These are phyloP conservation scores for Sphinx pinastri DNA, from an alignment of 2,888 invertebrate species.

Conservation along the genomic window DNA sequence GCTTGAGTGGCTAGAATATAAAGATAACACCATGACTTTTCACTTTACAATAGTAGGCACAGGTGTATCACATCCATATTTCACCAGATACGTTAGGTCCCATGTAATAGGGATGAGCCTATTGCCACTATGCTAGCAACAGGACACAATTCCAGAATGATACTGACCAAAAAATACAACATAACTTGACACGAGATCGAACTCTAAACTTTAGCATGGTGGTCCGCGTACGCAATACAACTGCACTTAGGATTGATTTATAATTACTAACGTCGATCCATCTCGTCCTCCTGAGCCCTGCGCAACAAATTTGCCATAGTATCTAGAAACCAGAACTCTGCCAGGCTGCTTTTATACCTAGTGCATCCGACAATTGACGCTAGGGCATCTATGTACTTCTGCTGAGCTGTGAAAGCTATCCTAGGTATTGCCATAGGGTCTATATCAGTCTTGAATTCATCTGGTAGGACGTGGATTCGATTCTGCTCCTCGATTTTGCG, in stretches of 20 bases:
- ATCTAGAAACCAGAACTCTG: constrained; percentile 82
- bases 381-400: constrained; percentile 70
- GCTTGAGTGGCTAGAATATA: constrained; percentile 64
- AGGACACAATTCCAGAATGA: no score
- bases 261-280: constrained; percentile 60
- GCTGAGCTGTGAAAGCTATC: constrained; percentile 58
- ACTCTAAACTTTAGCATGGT: no score
- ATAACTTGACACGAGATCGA: no score
- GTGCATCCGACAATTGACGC: constrained; percentile 68
- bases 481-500: constrained; percentile 62
- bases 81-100: no score
- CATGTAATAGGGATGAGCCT: no score
- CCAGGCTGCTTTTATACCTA: constrained; percentile 66
- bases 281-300: constrained; percentile 66
- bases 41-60: no score
- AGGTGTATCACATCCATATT: no score
- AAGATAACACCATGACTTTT: constrained; percentile 28
- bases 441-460: constrained; percentile 58
- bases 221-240: no score
- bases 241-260: neutral
- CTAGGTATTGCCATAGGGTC: constrained; percentile 65
- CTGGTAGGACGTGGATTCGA: constrained; percentile 66
- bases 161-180: no score
- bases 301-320: constrained; percentile 71
- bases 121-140: no score